These are phyloP conservation scores for Anoplopoma fimbria DNA, from an alignment of 2,113 vertebrate species.

Conservation along the genomic window DNA sequence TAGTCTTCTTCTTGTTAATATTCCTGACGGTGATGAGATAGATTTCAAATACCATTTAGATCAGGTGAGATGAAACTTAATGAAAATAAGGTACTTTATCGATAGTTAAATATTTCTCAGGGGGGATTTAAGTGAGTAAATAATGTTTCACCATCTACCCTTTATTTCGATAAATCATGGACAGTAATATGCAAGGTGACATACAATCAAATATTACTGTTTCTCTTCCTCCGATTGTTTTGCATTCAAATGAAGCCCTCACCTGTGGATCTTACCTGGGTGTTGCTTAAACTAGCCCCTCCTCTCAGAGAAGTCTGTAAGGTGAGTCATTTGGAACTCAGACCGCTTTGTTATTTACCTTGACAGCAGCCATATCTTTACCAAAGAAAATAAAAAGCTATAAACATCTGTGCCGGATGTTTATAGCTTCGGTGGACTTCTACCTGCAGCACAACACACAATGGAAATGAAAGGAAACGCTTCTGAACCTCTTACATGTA, in stretches of 20 bases:
- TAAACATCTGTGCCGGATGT: slow-evolving; percentile 4
- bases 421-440: slow-evolving; percentile 16
- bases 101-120: not conserved
- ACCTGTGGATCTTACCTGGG: slow-evolving; percentile 54
- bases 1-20: not conserved
- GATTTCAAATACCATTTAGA: not conserved
- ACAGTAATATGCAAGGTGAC: not conserved
- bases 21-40: not conserved
- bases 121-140: not conserved
- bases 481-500: slow-evolving; percentile 6
- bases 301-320: slow-evolving; percentile 54
- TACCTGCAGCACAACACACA: slow-evolving; percentile 3
- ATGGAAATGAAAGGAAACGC: slow-evolving; percentile 63
- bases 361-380: slow-evolving; percentile 34
- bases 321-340: slow-evolving; percentile 58
- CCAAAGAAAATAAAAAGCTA: slow-evolving; percentile 8
- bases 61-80: not conserved
- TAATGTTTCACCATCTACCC: not conserved
- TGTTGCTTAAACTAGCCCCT: slow-evolving; percentile 45
- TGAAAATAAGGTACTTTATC: not conserved
- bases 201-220: not conserved
- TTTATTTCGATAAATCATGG: not conserved
- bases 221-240: slow-evolving; percentile 45
- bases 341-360: slow-evolving; percentile 63
- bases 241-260: slow-evolving; percentile 51